Evolutionary conservation across 2,797 vertebrate genomes (phyloP), one percentile per base, ranked within the genome.

Genomic region (Euphonia xanthogaster): DNA sequence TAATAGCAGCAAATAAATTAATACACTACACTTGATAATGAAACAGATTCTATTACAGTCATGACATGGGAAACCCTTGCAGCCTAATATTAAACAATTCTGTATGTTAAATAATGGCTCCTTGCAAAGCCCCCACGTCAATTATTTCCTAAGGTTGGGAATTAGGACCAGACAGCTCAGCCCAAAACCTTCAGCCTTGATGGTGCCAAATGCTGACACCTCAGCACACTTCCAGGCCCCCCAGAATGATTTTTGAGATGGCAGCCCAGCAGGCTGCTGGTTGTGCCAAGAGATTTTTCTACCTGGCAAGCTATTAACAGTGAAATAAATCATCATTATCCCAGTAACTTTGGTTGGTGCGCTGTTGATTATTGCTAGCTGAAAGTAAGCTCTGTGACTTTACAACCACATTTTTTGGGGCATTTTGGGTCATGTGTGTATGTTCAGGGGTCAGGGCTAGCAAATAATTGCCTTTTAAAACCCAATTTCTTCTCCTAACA

Each of bases 1-100:
- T 93, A 95, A 95, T 88, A 94, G 82, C 53, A 78, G 83, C 75
- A 96, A 93, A 93, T 95, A 95, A 95, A 94, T 95, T 91, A 96
- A 94, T 81, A 72, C 5, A 8, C 73, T 81, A 58, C 87, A 93
- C 78, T 83, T 93, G 65, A 91, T 94, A 96, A 89, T 30, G 61
- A 95, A 92, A 92, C 80, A 88, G 95, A 95, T 95, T 87, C 44
- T 83, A 68, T 95, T 91, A 94, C 39, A 85, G 73, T 77, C 87
- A 82, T 60, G 81, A 88, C 67, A 73, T 0, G 10, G 80, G 63
- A 93, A 97, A 87, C 58, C 50, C 94, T 94, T 50, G 13, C 7
- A 5, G 80, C 62, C 66, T 45, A 54, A 61, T 20, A 61, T 40
- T 58, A 48, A 77, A 45, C 62, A 68, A 89, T 47, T 88, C 61